Evolutionary conservation across 2,797 vertebrate species (phyloP).

Genomic region (Cephalopachus bancanus): DNA sequence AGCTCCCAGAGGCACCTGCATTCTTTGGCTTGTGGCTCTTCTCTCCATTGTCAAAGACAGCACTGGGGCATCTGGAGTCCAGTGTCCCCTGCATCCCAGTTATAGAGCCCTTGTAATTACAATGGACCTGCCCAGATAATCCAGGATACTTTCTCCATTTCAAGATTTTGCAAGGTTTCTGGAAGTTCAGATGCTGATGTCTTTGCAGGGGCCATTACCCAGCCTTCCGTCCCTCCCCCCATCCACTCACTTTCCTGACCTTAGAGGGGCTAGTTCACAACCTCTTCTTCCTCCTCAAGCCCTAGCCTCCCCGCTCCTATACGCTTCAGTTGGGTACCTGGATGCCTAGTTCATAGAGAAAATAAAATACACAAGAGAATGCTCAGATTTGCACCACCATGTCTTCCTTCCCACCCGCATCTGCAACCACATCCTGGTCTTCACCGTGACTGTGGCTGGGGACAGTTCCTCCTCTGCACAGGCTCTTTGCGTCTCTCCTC

Average conservation of each 20-base stretch:
- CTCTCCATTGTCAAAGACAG: background rate
- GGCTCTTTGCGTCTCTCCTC: background rate
- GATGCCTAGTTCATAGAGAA: background rate
- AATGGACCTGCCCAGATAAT: background rate
- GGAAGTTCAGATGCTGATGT: accelerated
- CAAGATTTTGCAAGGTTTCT: background rate
- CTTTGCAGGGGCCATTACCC: background rate
- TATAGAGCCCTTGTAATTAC: background rate
- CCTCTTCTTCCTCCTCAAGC: background rate
- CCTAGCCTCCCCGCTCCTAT: background rate
- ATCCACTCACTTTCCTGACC: background rate
- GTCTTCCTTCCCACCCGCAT: accelerated
- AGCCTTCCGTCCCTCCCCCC: background rate
- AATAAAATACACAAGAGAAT: background rate
- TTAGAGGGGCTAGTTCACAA: background rate
- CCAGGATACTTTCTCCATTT: background rate
- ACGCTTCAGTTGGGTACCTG: background rate
- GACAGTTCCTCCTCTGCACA: background rate
- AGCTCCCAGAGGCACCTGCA: background rate
- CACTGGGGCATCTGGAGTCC: background rate
- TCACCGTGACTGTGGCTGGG: background rate
- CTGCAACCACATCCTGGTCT: background rate
- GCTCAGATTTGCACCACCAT: background rate
- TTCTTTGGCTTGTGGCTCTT: background rate
- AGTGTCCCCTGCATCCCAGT: background rate